These are phyloP conservation scores for Murina feae DNA, from an alignment of 2,113 vertebrate species.

Conservation along the genomic window DNA sequence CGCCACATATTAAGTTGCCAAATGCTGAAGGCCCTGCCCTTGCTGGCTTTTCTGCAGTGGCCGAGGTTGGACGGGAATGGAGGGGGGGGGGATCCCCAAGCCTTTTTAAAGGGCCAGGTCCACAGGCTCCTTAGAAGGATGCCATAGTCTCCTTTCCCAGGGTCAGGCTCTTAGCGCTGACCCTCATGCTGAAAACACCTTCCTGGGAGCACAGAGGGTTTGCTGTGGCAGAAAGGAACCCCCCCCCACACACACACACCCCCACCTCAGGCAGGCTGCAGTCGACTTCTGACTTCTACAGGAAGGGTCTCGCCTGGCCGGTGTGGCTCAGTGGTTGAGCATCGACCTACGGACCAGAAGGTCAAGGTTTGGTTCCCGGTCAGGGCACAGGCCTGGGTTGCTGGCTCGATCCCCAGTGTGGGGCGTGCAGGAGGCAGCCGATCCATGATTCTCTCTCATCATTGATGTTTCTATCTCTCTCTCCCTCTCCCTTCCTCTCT, in stretches of 20 bases:
- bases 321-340: too few relatives aligned
- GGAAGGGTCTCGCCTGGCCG: neutral
- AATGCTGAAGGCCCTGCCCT: too few relatives aligned
- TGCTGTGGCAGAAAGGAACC: neutral
- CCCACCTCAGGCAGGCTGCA: neutral
- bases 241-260: fast-evolving
- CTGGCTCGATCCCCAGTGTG: too few relatives aligned
- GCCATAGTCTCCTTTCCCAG: neutral
- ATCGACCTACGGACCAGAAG: too few relatives aligned
- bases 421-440: too few relatives aligned
- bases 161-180: neutral
- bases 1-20: fast-evolving
- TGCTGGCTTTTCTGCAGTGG: neutral
- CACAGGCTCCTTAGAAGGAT: neutral
- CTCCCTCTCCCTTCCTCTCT: too few relatives aligned
- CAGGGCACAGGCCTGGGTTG: too few relatives aligned
- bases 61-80: neutral
- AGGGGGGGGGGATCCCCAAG: neutral
- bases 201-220: neutral
- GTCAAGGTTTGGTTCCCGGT: too few relatives aligned
- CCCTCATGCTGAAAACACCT: slow-evolving; percentile 22
- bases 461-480: too few relatives aligned
- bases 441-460: too few relatives aligned
- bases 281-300: neutral
- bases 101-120: neutral